Percentiles rank a stretch among this genome's conserved stretches.
Evolutionary conservation across 2,113 vertebrate genomes (phyloP).

Genomic region (Peromyscus californicus): DNA sequence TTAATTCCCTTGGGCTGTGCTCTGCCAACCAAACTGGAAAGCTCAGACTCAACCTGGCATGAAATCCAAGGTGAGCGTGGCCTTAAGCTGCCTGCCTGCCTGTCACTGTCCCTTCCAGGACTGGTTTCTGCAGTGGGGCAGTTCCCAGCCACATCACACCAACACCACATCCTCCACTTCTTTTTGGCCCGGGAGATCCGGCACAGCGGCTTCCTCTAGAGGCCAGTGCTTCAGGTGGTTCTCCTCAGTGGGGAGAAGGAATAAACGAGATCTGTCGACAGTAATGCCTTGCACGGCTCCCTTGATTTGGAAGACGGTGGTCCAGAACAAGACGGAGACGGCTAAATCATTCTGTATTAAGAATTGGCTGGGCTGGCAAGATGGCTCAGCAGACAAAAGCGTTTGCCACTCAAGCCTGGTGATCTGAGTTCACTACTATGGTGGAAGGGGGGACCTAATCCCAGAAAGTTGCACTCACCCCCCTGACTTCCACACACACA

Average conservation of each 20-base stretch:
- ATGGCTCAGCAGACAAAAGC: no score
- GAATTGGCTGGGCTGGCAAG: not conserved
- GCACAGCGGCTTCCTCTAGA: not conserved
- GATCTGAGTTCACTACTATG: not conserved
- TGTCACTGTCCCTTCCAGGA: not conserved
- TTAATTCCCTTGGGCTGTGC: not conserved
- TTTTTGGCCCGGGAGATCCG: not conserved
- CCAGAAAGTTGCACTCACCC: not conserved
- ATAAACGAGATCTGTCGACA: not conserved
- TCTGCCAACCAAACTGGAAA: slow-evolving; percentile 16
- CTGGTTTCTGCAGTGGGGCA: not conserved
- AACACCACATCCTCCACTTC: not conserved
- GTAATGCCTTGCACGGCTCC: not conserved
- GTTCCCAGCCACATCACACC: not conserved
- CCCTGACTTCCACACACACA: no score
- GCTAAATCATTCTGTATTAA: not conserved
- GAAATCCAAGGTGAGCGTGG: slow-evolving; percentile 36
- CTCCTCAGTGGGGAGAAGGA: not conserved
- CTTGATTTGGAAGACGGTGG: not conserved
- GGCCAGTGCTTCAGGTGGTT: not conserved
- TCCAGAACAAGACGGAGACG: not conserved
- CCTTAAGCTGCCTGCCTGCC: not conserved
- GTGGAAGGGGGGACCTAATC: not conserved
- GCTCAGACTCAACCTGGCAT: not conserved
- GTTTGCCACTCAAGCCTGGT: no score